Percentiles rank a stretch among this genome's conserved stretches.
Evolutionary conservation across 2,113 vertebrate species (phyloP).

Genomic region (Carassius auratus): DNA sequence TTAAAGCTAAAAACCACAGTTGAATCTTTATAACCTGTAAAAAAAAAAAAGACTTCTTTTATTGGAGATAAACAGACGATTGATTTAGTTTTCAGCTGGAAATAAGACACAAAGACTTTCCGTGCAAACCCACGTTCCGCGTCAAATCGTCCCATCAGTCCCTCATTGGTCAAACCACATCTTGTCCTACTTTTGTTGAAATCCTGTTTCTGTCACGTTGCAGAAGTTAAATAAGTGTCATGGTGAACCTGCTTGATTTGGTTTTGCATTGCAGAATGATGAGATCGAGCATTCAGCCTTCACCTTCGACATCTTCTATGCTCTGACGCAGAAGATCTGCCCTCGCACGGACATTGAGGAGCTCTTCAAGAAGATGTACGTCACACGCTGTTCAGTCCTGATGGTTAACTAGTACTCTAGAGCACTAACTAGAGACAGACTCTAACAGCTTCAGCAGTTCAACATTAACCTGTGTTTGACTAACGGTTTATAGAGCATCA

Average conservation of each 20-base stretch:
- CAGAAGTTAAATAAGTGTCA: background rate
- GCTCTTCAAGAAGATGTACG: constrained; percentile 97
- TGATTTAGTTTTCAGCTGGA: background rate
- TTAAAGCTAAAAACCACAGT: background rate
- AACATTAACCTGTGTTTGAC: constrained; percentile 81
- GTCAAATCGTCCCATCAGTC: background rate
- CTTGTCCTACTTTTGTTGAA: background rate
- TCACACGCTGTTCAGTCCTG: background rate
- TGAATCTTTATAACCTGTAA: background rate
- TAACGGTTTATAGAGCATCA: constrained; percentile 53
- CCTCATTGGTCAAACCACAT: background rate
- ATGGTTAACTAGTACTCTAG: background rate
- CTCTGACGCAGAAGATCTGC: constrained; percentile 99
- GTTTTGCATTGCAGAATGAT: constrained; percentile 85
- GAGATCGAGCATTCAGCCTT: constrained; percentile 93
- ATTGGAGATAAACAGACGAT: too few relatives aligned
- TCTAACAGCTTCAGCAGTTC: constrained; percentile 84
- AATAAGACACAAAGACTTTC: background rate
- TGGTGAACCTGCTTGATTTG: background rate
- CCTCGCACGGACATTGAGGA: constrained; percentile 98
- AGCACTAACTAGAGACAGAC: constrained; percentile 41
- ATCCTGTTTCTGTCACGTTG: background rate
- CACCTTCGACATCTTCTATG: constrained; percentile 97
- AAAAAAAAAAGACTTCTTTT: background rate
- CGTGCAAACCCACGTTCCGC: too few relatives aligned